Evolutionary conservation across 1,140 invertebrate species (phyloP).

Genomic region (Watersipora subatra): DNA sequence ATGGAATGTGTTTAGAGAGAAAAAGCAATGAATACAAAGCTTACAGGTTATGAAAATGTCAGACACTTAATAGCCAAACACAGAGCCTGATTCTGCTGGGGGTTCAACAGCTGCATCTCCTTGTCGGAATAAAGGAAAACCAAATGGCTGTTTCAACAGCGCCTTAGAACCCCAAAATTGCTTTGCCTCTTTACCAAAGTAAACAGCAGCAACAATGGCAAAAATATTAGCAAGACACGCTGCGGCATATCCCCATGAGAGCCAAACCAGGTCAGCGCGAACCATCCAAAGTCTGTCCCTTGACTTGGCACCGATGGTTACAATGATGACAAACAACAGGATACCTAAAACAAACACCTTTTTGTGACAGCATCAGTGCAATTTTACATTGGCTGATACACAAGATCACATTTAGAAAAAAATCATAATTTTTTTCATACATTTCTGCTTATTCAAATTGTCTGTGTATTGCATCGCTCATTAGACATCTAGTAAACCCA

Average conservation of each 20-base stretch:
- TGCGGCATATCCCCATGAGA: neutral
- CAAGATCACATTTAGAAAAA: too few species aligned
- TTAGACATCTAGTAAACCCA: too few species aligned
- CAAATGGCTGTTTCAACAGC: neutral
- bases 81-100: neutral
- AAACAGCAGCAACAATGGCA: neutral
- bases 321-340: neutral
- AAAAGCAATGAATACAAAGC: too few species aligned
- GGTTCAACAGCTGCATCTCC: neutral
- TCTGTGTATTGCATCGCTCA: too few species aligned
- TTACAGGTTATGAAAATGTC: too few species aligned
- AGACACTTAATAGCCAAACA: neutral
- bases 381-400: too few species aligned
- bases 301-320: neutral
- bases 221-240: neutral
- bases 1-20: too few species aligned
- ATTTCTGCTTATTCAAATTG: too few species aligned
- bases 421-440: too few species aligned
- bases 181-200: neutral
- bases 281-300: neutral
- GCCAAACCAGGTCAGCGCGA: neutral
- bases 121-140: neutral
- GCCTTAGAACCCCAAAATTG: neutral
- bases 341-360: neutral
- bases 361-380: too few species aligned